Conservation (phyloP, 2,113 vertebrate genomes). For the Centrocercus urophasianus region DNA sequence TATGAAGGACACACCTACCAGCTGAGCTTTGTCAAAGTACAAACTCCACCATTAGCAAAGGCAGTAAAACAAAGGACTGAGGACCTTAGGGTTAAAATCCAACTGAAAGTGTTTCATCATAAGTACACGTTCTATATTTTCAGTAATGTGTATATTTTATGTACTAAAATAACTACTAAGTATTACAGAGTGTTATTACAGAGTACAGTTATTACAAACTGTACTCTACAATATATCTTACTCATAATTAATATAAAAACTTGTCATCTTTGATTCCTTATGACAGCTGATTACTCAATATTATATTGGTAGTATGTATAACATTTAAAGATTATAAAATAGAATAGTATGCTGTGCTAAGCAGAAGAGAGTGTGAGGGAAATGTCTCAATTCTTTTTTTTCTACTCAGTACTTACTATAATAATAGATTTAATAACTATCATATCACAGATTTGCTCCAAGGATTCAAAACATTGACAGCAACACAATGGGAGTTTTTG, state of each 20-base stretch:
- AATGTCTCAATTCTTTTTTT: not conserved
- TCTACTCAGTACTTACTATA: not conserved
- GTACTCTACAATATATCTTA: not conserved
- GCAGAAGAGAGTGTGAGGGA: not conserved
- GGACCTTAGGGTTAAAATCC: not conserved
- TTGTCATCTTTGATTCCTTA: not conserved
- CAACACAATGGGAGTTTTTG: rapidly evolving
- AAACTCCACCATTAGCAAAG: not conserved
- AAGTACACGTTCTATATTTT: not conserved
- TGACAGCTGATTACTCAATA: not conserved
- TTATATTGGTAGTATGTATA: not conserved
- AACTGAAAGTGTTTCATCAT: not conserved
- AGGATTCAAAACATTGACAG: not conserved
- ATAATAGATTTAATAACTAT: not conserved
- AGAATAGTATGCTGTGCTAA: not conserved
- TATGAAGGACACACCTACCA: not conserved
- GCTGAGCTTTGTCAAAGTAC: not conserved
- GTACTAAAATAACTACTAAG: not conserved
- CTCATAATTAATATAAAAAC: not conserved
- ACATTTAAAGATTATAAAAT: not conserved
- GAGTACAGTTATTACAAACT: not conserved
- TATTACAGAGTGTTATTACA: not conserved
- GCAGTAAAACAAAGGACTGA: not conserved
- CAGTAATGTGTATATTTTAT: not conserved
- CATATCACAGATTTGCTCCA: not conserved